These are phyloP conservation scores for Leptinotarsa undecemlineata DNA, from an alignment of 1,140 invertebrate genomes.

Conservation along the genomic window DNA sequence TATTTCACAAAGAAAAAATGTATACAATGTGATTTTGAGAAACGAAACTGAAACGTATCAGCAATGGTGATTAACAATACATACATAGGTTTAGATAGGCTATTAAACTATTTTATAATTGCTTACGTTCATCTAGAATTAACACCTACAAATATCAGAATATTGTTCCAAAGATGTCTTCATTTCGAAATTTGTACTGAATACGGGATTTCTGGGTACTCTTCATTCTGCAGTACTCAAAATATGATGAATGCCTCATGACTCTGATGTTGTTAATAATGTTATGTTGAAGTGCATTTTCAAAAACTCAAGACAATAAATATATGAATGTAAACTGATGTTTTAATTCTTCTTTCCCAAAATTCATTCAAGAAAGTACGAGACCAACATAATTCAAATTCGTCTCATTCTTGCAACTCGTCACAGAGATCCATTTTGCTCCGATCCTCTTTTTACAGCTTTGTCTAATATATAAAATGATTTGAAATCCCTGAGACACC, in stretches of 20 bases:
- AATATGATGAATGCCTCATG: constrained; percentile 14
- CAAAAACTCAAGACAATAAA: constrained; percentile 56
- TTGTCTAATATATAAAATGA: too few relatives aligned
- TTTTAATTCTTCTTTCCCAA: not conserved
- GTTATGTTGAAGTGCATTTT: constrained; percentile 54
- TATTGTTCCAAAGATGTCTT: constrained; percentile 19
- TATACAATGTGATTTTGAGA: constrained; percentile 51
- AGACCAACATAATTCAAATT: too few relatives aligned
- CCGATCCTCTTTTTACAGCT: too few relatives aligned
- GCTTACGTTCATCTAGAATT: constrained; percentile 40
- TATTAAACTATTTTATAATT: constrained; percentile 43
- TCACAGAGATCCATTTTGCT: too few relatives aligned
- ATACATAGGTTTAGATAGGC: constrained; percentile 37
- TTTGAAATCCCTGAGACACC: too few relatives aligned
- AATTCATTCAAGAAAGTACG: too few relatives aligned
- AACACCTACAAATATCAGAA: constrained; percentile 28
- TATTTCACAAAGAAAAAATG: constrained; percentile 17
- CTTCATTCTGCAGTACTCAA: not conserved
- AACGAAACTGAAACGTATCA: constrained; percentile 56
- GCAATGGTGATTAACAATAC: constrained; percentile 54
- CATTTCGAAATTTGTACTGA: constrained; percentile 16
- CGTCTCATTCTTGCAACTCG: too few relatives aligned
- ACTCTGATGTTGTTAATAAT: constrained; percentile 43
- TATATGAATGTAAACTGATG: constrained; percentile 44
- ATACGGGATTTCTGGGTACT: not conserved